phyloP scores from a whole-genome alignment of 2,888 invertebrate genomes.

The Ischnus inquisitorius region DNA sequence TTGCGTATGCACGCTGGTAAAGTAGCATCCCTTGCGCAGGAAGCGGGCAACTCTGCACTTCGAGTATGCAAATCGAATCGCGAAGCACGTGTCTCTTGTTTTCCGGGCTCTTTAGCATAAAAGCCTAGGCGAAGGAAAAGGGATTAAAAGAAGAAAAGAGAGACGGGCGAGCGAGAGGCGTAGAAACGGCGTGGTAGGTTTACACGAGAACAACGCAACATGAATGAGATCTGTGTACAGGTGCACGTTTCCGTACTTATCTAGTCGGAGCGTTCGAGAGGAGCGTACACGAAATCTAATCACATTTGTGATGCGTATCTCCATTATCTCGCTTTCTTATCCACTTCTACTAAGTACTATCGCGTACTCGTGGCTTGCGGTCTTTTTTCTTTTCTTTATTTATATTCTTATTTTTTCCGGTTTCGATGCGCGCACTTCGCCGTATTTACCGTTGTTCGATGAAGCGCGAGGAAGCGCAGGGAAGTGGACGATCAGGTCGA shows the following conservation, averaged over 20 bases:
- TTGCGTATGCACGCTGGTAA: background rate
- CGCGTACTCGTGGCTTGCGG: background rate
- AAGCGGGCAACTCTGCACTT: constrained; percentile 23
- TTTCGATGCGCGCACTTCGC: background rate
- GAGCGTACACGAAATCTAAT: constrained; percentile 20
- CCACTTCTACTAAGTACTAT: constrained; percentile 2
- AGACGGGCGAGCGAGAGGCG: background rate
- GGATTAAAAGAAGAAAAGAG: background rate
- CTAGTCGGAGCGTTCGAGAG: background rate
- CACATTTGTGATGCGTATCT: constrained; percentile 8
- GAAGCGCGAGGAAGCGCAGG: background rate
- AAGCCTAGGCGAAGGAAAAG: constrained; percentile 1
- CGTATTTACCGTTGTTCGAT: background rate
- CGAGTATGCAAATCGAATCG: constrained; percentile 51
- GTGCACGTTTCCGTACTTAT: constrained; percentile 18
- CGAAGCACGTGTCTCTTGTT: constrained; percentile 38
- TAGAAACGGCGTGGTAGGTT: background rate
- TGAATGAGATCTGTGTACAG: constrained; percentile 3
- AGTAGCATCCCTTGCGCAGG: constrained; percentile 30
- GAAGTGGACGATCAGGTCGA: background rate
- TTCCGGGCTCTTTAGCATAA: constrained; percentile 15
- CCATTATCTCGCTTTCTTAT: constrained; percentile 7
- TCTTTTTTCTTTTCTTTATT: background rate
- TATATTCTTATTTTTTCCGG: background rate
- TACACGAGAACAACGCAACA: background rate